Base-by-base conservation (phyloP, 2,888 invertebrate species). In the Noctua pronuba region DNA sequence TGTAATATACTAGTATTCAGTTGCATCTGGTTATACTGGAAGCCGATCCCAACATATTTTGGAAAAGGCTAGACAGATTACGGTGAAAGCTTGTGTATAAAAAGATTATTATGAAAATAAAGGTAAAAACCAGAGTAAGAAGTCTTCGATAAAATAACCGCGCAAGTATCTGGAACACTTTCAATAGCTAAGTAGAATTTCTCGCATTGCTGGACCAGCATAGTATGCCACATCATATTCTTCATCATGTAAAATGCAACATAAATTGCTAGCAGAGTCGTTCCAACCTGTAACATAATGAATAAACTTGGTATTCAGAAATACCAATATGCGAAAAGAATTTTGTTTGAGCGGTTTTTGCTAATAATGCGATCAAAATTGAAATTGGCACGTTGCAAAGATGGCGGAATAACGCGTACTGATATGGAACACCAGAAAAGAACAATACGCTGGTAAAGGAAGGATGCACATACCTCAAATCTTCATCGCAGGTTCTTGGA, bases 141-240 rank as follows among this genome's bases (percentile, higher is more conserved):
- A 13, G 66, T 18, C 28, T 65, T 66, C 55, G 66, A 16, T 3
- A n/a, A 2, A 21, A 66, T 31, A 65, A 73, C 13, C 18, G 38
- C 35, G 38, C 76, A 76, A 5, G 66, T 38, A 44, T 76, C 76
- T 49, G 65, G 46, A 28, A 65, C 73, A 35, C 44, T 28, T 73
- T 75, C n/a, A 10, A 67, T 31, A 44, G 67, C 60, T 10, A 46
- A 13, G n/a, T 75, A 75, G n/a, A 77, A 77, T 21, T 75, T 77
- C 24, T 75, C 67, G 35, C 76, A 77, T 60, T 68, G 60, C 2
- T 52, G 31, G 11, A 60, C 18, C 49, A 77, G 24, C 18, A 28
- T 13, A 13, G n/a, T 28, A 18, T 49, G 66, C 46, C 64, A 66
- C 35, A 55, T 35, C 13, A 31, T 28, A 58, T 66, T 58, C 31